Base-by-base conservation (phyloP, 2,797 vertebrate species). In the Petrocephalus sullivani region DNA sequence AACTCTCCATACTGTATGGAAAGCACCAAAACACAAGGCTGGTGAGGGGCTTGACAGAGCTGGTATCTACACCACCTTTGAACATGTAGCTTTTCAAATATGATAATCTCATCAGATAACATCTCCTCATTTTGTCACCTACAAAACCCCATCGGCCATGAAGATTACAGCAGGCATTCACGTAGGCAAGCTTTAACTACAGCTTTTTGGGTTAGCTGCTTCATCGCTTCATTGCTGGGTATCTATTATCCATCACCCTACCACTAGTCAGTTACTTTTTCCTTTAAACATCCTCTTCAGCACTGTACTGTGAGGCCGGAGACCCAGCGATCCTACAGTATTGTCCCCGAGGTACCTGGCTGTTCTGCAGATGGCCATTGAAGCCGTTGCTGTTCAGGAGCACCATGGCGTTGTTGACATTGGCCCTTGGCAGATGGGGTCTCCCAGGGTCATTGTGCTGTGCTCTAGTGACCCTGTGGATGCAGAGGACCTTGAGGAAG, bases 281-380 rank as follows among this genome's bases (percentile, higher is more conserved):
- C 46, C n/a, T 51, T 8, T 81, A 41, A 81, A 46, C 16, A n/a
- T 23, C 37, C 19, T 53, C 14, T 23, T 49, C 8, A 53, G 46
- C 0, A 0, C 19, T 23, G 2, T 10, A 53, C 78, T 82, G 41
- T 51, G 19, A 82, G 14, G 67, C 67, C 10, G 46, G 78, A 51
- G 2, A 49, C 51, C n/a, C 51, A 7, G 7, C 78, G 19, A n/a
- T 53, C 51, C 41, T 3, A 51, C 19, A 51, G 6, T 9, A 21
- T 4, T 46, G 19, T 51, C 16, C n/a, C 9, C 8, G 83, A 95
- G 89, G 95, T 92, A 98, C 94, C 92, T 95, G 95, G 87, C 93
- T 95, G 58, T 93, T 96, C 91, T 95, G 95, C 91, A 94, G 92
- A 23, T 94, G 94, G 41, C 96, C 95, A 0, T 96, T 96, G 91